These are phyloP conservation scores for Peucedramus taeniatus DNA, from an alignment of 2,113 vertebrate genomes.

Conservation along the genomic window DNA sequence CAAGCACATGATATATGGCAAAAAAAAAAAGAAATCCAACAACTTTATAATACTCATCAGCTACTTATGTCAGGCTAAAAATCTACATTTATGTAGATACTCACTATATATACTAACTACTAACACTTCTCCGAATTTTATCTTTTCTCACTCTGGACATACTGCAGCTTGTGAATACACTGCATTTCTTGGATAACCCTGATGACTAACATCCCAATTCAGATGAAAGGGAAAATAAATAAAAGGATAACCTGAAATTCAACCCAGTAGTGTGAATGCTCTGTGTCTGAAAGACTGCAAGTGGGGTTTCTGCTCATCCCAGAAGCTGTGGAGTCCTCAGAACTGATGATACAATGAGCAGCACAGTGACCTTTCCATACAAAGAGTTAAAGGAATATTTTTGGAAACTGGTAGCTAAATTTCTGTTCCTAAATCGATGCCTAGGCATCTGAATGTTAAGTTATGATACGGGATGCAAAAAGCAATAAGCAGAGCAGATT, in stretches of 20 bases:
- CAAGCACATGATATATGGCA: not conserved
- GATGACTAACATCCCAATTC: not conserved
- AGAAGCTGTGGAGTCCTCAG: not conserved
- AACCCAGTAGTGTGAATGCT: not conserved
- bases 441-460: not conserved
- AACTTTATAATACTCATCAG: not conserved
- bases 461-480: not conserved
- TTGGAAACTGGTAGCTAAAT: not conserved
- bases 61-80: not conserved
- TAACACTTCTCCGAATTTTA: not conserved
- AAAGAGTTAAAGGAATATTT: not conserved
- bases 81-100: not conserved
- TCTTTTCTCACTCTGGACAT: not conserved
- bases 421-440: not conserved
- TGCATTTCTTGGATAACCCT: not conserved
- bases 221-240: not conserved
- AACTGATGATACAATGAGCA: not conserved
- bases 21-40: not conserved
- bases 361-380: not conserved
- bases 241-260: not conserved
- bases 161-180: not conserved
- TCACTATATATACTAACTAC: not conserved
- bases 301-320: not conserved
- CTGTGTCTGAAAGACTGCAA: not conserved
- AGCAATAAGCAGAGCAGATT: not conserved